phyloP scores from a whole-genome alignment of 2,113 vertebrate genomes.

The Potamarius usumacintae region DNA sequence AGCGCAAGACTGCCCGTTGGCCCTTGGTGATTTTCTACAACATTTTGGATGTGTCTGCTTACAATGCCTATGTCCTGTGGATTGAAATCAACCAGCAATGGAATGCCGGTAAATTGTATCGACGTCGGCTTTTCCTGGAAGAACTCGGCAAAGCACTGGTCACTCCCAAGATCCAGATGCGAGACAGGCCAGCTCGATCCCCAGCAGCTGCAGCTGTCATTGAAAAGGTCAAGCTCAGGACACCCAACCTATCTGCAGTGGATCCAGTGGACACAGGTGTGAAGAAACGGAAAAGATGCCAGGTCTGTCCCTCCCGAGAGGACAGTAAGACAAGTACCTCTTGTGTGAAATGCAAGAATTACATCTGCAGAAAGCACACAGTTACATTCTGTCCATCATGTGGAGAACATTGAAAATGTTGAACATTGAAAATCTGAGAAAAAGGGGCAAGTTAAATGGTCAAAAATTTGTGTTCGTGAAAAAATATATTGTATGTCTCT shows the following conservation, averaged over 20 bases:
- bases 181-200: neutral
- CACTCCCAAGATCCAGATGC: too few species aligned
- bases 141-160: too few species aligned
- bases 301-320: neutral
- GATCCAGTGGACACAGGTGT: neutral
- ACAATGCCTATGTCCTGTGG: too few species aligned
- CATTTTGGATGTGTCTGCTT: too few species aligned
- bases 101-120: too few species aligned
- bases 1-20: too few species aligned
- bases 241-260: neutral
- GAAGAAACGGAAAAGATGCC: neutral
- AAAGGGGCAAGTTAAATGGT: too few species aligned
- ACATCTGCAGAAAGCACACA: neutral
- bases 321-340: neutral
- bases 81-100: too few species aligned
- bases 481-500: too few species aligned
- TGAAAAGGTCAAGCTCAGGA: neutral
- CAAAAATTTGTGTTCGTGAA: too few species aligned
- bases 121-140: too few species aligned
- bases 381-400: neutral
- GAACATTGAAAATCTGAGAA: neutral
- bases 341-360: neutral
- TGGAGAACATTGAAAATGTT: neutral
- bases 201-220: constrained; percentile 2
- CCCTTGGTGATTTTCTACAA: too few species aligned